Conservation (phyloP, 2,888 invertebrate species). For the Imbricaverruca yamaguchii region DNA sequence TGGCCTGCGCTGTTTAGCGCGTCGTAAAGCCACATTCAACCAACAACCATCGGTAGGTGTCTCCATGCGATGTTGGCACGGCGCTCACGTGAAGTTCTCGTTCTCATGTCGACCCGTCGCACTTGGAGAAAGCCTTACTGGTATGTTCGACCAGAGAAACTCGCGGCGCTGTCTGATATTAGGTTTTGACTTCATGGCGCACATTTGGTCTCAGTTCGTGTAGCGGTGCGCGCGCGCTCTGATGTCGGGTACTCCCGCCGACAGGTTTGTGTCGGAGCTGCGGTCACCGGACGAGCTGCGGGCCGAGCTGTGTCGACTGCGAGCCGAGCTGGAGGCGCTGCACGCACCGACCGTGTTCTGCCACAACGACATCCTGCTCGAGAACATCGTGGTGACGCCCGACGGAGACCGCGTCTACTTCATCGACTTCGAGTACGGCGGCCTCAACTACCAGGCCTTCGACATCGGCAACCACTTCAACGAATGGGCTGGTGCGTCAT, state of each 20-base stretch:
- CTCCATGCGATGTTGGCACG: no score
- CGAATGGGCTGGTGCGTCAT: slow-evolving; percentile 75
- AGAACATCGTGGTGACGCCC: slow-evolving; percentile 78
- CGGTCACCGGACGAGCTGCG: slow-evolving; percentile 49
- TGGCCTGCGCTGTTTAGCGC: no score
- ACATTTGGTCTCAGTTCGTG: no score
- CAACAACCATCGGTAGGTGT: no score
- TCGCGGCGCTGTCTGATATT: no score
- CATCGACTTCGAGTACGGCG: slow-evolving; percentile 96
- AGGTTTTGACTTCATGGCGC: no score
- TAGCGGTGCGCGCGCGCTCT: no score
- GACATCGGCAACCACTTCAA: slow-evolving; percentile 98
- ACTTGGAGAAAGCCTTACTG: no score
- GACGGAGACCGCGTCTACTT: slow-evolving; percentile 64
- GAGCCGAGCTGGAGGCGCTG: slow-evolving; percentile 55
- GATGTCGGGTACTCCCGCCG: not conserved
- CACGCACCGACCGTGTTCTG: slow-evolving; percentile 73
- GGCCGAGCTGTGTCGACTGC: slow-evolving; percentile 59
- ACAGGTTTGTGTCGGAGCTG: slow-evolving; percentile 2
- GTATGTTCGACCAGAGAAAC: no score
- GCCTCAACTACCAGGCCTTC: slow-evolving; percentile 85
- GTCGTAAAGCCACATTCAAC: no score
- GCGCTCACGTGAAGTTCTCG: no score
- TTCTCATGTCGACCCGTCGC: no score
- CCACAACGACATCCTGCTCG: slow-evolving; percentile 94